Evolutionary conservation across 2,888 invertebrate species (phyloP), one percentile per base, ranked within the genome.

Genomic region (Noctua pronuba): DNA sequence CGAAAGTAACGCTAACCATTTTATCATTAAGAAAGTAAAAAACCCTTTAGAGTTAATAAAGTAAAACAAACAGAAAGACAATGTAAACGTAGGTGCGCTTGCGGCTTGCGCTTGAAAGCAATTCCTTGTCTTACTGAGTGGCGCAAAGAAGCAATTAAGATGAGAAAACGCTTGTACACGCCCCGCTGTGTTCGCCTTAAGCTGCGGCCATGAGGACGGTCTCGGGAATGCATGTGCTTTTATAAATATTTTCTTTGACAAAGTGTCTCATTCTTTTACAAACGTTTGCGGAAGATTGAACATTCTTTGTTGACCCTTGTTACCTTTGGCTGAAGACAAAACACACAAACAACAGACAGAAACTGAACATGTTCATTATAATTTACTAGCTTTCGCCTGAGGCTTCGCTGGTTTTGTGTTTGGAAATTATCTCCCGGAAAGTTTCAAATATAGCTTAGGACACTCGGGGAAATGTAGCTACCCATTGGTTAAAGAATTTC

Each of bases 81-180:
- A 86, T 82, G 87, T 88, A 83, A 79, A 80, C 79, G 83, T 79
- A 83, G 85, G 80, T 85, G 81, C 84, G 82, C 87, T 88, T 85
- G 87, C 80, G 86, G 83, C 82, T 85, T 85, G 84, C 77, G 80
- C 91, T 90, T 94, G 91, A 94, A 92, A 94, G 94, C 94, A 92
- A 93, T 92, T 86, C 89, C 92, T 88, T 94, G 94, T 94, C 88
- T 82, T 79, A 83, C 80, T 84, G 86, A 91, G 91, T 90, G 91
- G 88, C 84, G 88, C 90, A 90, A 92, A 91, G 92, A 91, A 91
- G 88, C 92, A 92, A 93, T 94, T 94, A 93, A 90, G 89, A 91
- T 88, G 90, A 89, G 87, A 90, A 91, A 90, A 88, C 87, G 85
- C 86, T 88, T 85, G 87, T 88, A 89, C 88, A 85, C 82, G 85